phyloP scores from a whole-genome alignment of 2,113 vertebrate genomes.

The Semnornis frantzii region DNA sequence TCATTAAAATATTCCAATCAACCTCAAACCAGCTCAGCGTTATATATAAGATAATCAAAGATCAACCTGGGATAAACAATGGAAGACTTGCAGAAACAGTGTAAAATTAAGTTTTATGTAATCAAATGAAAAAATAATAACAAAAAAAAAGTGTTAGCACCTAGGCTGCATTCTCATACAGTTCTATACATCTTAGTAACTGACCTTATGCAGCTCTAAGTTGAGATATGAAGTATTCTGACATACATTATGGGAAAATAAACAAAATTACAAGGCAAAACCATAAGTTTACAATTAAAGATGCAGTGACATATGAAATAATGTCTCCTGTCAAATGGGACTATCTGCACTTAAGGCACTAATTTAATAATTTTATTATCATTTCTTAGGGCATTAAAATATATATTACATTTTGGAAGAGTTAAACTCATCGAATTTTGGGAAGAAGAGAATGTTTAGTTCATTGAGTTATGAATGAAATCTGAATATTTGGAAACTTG shows the following conservation, averaged over 20 bases:
- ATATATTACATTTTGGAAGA: background rate
- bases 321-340: background rate
- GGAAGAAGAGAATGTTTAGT: background rate
- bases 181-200: fast-evolving
- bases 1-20: no score
- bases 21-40: no score
- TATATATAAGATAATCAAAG: background rate
- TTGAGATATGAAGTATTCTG: background rate
- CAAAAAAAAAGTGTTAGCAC: background rate
- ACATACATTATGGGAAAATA: background rate
- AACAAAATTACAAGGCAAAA: background rate
- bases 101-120: background rate
- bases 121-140: background rate
- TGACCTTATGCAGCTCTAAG: background rate
- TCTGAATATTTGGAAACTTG: constrained; percentile 7
- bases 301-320: background rate
- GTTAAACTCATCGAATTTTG: background rate
- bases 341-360: background rate
- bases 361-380: background rate
- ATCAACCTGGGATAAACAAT: background rate
- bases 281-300: background rate
- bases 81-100: background rate
- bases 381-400: background rate
- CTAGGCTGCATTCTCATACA: background rate
- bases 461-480: background rate